Evolutionary conservation across 2,888 invertebrate species (phyloP), one percentile per base, ranked within the genome.

Genomic region (Apomyelois bistriatella): DNA sequence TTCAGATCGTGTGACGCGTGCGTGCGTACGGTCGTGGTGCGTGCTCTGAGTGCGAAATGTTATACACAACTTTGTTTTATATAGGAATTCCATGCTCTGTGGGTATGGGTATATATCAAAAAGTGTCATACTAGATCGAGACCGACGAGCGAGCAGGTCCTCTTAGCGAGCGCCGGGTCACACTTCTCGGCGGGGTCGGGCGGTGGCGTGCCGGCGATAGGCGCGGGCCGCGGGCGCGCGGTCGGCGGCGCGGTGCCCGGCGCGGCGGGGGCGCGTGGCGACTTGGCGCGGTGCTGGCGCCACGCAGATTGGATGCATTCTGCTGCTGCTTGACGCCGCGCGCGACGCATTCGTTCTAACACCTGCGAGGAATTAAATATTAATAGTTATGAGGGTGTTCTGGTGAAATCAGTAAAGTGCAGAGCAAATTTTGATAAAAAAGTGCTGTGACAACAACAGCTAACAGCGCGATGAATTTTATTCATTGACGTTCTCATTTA

Each of bases 141-240:
- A 8, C 97, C 97, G 77, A 97, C 97, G 47, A 97, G 92, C 58
- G 95, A 95, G 82, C 97, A 97, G 17, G 97, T 97, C 74, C 96
- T 95, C 78, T 97, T 96, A 65, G 97, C 96, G 75, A 96, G 94
- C 82, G 96, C 95, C 53, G 95, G 94, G 85, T 97, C 97, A 82
- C 96, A 96, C 87, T 96, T 95, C 79, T 96, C 96, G 68, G 93
- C 92, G 10, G 94, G 94, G 74, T 96, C 96, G 30, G 95, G 95
- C 2, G 97, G 97, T 28, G 96, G 96, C 15, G 97, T 97, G 56
- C 97, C 97, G 13, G 97, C 95, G 66, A 97, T 97, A 28, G 97
- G 97, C 68, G 96, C 96, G 1, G 97, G 97, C 61, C 97, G 91
- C 0, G 97, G 97, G 53, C 96, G 90, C n/a, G 93, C 91, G 48